Percentiles rank a stretch among this genome's conserved stretches.
These are phyloP conservation scores for Trichomycterus rosablanca DNA, from an alignment of 2,113 vertebrate species.

Conservation along the genomic window DNA sequence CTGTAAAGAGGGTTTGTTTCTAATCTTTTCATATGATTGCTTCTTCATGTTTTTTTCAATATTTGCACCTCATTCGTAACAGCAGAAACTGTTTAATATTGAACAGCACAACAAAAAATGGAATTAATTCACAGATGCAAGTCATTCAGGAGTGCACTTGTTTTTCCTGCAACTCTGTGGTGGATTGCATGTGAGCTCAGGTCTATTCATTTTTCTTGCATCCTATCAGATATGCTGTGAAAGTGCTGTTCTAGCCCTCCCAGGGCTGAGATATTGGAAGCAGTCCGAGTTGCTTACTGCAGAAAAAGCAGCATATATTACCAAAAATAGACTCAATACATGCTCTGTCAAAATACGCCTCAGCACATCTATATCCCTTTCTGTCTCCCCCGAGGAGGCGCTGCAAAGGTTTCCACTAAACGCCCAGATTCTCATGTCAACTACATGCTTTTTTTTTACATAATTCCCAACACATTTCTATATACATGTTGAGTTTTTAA, in stretches of 20 bases:
- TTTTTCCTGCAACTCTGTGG: too few relatives aligned
- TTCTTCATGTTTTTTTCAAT: too few relatives aligned
- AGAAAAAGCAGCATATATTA: slow-evolving; percentile 21
- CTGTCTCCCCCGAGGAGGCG: not conserved
- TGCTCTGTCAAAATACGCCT: slow-evolving; percentile 35
- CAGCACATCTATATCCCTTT: slow-evolving; percentile 37
- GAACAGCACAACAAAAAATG: too few relatives aligned
- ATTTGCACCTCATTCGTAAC: too few relatives aligned
- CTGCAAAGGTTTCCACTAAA: not conserved
- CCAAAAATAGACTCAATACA: slow-evolving; percentile 29
- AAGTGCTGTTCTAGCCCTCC: slow-evolving; percentile 21
- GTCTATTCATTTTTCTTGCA: slow-evolving; percentile 3
- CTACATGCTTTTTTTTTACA: not conserved
- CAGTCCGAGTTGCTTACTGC: slow-evolving; percentile 25
- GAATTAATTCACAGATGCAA: too few relatives aligned
- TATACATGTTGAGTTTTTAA: too few relatives aligned
- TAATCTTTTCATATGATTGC: too few relatives aligned
- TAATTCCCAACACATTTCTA: too few relatives aligned
- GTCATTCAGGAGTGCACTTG: too few relatives aligned
- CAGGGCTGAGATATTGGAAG: slow-evolving; percentile 17
- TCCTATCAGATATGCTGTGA: not conserved
- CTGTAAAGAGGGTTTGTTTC: too few relatives aligned
- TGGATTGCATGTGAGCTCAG: slow-evolving; percentile 1
- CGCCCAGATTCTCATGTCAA: not conserved
- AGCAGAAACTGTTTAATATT: too few relatives aligned